These are phyloP conservation scores for Lynx canadensis DNA, from an alignment of 2,113 vertebrate genomes.

Conservation along the genomic window DNA sequence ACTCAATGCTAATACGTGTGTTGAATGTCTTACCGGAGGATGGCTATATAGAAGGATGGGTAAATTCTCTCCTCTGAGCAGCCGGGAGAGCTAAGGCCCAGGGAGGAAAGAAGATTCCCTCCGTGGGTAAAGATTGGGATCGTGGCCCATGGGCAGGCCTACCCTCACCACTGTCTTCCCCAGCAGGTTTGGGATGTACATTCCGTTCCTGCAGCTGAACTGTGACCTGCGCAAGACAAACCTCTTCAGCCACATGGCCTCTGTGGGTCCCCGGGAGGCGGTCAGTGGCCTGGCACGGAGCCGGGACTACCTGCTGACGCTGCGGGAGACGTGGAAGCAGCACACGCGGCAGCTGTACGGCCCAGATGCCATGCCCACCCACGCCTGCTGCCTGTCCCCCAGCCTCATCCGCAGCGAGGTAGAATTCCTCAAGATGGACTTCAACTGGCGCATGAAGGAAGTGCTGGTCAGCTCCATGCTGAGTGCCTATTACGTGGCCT, in stretches of 20 bases:
- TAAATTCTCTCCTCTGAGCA: neutral
- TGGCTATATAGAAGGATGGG: neutral
- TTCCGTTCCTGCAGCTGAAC: slow-evolving; percentile 96
- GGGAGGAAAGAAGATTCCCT: neutral
- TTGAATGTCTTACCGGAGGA: neutral
- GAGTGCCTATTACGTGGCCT: slow-evolving; percentile 98
- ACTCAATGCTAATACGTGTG: neutral
- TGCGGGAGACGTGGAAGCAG: slow-evolving; percentile 98
- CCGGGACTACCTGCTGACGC: slow-evolving; percentile 93
- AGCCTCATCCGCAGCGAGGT: slow-evolving; percentile 98
- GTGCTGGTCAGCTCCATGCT: slow-evolving; percentile 99
- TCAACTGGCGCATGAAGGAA: slow-evolving; percentile 99
- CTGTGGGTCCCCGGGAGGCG: slow-evolving; percentile 92
- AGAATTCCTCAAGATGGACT: slow-evolving; percentile 97
- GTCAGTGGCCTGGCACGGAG: slow-evolving; percentile 83
- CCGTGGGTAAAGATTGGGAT: neutral
- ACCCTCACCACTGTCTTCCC: neutral
- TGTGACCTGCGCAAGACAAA: slow-evolving; percentile 91
- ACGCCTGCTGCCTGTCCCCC: slow-evolving; percentile 98
- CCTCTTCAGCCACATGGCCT: slow-evolving; percentile 91
- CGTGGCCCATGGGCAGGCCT: neutral
- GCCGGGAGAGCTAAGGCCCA: neutral
- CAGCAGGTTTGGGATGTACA: slow-evolving; percentile 97
- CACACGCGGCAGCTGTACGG: slow-evolving; percentile 94
- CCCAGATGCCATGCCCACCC: slow-evolving; percentile 95